Percentiles rank a stretch among this genome's conserved stretches.
phyloP scores from a whole-genome alignment of 2,797 vertebrate genomes.

The Sternarchorhynchus goeldii region DNA sequence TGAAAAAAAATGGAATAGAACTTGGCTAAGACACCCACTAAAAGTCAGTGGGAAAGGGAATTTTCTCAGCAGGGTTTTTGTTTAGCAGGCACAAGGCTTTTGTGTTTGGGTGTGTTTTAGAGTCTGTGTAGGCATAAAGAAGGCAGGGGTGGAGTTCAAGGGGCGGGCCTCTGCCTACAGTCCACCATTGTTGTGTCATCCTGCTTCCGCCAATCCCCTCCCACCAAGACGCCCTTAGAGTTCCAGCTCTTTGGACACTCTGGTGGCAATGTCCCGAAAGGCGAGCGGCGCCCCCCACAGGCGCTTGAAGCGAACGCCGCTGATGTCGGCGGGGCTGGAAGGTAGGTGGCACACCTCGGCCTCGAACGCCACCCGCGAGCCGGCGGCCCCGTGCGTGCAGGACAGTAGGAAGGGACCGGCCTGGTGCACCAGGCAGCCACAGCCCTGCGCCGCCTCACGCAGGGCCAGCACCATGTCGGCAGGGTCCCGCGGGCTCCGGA shows the following conservation, averaged over 20 bases:
- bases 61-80: conserved; percentile 63
- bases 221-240: conserved; percentile 75
- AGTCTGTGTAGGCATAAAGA: conserved; percentile 48
- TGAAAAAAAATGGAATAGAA: conserved; percentile 48
- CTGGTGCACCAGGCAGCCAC: conserved; percentile 83
- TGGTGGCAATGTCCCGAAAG: conserved; percentile 86
- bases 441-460: conserved; percentile 81
- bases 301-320: conserved; percentile 85
- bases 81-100: conserved; percentile 44
- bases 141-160: conserved; percentile 56
- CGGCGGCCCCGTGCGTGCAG: conserved; percentile 82
- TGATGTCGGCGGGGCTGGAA: conserved; percentile 76
- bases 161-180: conserved; percentile 37
- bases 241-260: conserved; percentile 87
- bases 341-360: conserved; percentile 89
- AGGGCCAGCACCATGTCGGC: conserved; percentile 83
- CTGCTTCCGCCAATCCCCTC: conserved; percentile 60
- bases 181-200: neutral
- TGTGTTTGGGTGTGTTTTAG: conserved; percentile 57
- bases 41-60: conserved; percentile 48
- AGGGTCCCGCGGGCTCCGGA: conserved; percentile 80
- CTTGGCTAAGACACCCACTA: conserved; percentile 52
- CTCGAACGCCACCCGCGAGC: conserved; percentile 84
- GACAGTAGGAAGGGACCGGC: conserved; percentile 88
- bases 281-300: conserved; percentile 85